Percentiles rank a stretch among this genome's conserved stretches.
Conservation (phyloP, 2,113 vertebrate species). For the Albula glossodonta region DNA sequence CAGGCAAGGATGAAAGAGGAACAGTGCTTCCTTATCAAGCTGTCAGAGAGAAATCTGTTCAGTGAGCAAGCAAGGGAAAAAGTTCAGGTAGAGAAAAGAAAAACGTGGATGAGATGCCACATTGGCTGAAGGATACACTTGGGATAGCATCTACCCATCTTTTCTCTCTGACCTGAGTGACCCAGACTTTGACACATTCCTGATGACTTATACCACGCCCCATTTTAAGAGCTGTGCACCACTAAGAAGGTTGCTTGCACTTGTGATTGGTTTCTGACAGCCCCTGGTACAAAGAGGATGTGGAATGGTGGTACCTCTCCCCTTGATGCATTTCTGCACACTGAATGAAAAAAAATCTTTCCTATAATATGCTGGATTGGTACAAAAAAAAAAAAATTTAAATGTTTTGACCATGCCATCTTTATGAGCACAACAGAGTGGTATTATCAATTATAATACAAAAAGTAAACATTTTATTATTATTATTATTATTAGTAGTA, state of each 20-base stretch:
- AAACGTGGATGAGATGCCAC: not conserved
- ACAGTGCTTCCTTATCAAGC: constrained; percentile 13
- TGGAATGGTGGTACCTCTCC: too few species aligned
- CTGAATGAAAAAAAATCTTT: too few species aligned
- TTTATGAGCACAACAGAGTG: too few species aligned
- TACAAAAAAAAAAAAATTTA: too few species aligned
- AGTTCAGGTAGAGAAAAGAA: not conserved
- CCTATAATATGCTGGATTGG: too few species aligned
- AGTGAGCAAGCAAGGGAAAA: not conserved
- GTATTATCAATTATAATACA: too few species aligned
- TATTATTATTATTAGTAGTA: too few species aligned
- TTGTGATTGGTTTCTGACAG: not conserved
- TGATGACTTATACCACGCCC: not conserved
- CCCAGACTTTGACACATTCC: not conserved
- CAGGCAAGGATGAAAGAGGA: not conserved
- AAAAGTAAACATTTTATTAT: too few species aligned
- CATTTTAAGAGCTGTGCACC: not conserved
- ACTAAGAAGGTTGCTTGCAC: not conserved
- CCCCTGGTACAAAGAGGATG: not conserved
- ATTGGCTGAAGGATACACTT: constrained; percentile 23
- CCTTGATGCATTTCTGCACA: too few species aligned
- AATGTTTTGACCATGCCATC: too few species aligned
- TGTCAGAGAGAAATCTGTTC: not conserved
- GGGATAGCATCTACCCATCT: constrained; percentile 13
- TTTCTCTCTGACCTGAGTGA: constrained; percentile 6